Conservation (phyloP, 2,113 vertebrate species). For the Catharus bicknelli region DNA sequence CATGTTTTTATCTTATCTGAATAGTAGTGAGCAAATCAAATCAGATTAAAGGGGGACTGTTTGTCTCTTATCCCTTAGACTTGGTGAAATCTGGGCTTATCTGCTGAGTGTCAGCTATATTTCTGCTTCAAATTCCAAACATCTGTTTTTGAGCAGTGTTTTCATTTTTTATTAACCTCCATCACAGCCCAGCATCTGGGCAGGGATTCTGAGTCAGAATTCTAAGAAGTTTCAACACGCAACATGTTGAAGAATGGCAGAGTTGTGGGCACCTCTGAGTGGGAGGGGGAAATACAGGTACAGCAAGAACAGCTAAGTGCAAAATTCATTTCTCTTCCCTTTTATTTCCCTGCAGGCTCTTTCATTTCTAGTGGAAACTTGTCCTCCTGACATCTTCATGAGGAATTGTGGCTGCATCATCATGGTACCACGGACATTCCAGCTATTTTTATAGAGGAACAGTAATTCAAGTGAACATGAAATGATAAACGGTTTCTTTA, state of each 20-base stretch:
- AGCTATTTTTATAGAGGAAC: neutral
- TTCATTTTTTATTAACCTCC: slow-evolving; percentile 46
- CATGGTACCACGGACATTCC: neutral
- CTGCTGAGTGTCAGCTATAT: slow-evolving; percentile 26
- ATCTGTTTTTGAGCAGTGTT: slow-evolving; percentile 50
- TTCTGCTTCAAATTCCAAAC: slow-evolving; percentile 38
- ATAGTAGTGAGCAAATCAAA: slow-evolving; percentile 41
- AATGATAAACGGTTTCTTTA: neutral
- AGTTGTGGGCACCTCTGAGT: neutral
- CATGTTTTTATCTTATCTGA: slow-evolving; percentile 47
- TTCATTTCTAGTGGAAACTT: neutral
- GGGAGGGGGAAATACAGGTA: neutral
- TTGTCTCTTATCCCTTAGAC: slow-evolving; percentile 15
- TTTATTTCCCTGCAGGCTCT: neutral
- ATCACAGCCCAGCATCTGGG: slow-evolving; percentile 9
- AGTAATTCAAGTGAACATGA: neutral
- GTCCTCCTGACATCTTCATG: neutral
- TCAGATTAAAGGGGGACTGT: slow-evolving; percentile 64
- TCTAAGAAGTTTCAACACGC: neutral
- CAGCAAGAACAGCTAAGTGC: neutral
- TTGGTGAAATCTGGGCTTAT: slow-evolving; percentile 62
- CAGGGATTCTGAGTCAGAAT: neutral
- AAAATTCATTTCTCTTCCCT: neutral
- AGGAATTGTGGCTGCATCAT: neutral
- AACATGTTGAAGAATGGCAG: no score